Conservation (phyloP, 2,888 invertebrate species). For the Teleiodes luculella region DNA sequence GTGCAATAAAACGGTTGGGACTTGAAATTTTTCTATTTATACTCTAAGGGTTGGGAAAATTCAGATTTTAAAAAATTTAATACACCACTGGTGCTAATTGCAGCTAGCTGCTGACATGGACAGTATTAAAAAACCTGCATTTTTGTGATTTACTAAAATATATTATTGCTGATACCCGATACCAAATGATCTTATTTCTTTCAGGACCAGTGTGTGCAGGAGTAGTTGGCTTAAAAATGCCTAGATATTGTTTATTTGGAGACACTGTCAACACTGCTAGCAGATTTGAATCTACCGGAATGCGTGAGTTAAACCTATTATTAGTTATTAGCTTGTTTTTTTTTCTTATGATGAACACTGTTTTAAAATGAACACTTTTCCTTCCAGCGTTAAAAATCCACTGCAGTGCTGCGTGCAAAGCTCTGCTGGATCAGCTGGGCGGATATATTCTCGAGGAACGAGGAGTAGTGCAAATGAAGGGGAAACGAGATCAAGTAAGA, state of each 20-base stretch:
- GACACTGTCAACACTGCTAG: slow-evolving; percentile 96
- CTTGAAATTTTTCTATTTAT: too few relatives aligned
- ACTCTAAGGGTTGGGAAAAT: too few relatives aligned
- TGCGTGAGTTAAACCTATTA: slow-evolving; percentile 73
- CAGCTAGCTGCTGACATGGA: too few relatives aligned
- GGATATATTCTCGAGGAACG: slow-evolving; percentile 88
- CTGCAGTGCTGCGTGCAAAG: slow-evolving; percentile 86
- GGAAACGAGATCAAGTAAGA: slow-evolving; percentile 84
- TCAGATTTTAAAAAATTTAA: too few relatives aligned
- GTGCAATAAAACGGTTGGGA: too few relatives aligned
- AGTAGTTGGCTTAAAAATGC: slow-evolving; percentile 95
- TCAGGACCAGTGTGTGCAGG: slow-evolving; percentile 94
- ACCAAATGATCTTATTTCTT: neutral
- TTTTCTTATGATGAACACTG: too few relatives aligned
- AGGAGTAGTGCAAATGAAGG: slow-evolving; percentile 88
- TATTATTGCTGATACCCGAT: slow-evolving; percentile 78
- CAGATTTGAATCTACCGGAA: slow-evolving; percentile 91
- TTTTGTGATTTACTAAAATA: too few relatives aligned
- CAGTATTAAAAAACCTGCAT: too few relatives aligned
- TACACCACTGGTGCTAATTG: too few relatives aligned
- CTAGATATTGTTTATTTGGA: slow-evolving; percentile 93
- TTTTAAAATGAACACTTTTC: neutral
- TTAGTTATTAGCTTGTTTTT: neutral
- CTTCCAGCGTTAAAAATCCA: slow-evolving; percentile 87
- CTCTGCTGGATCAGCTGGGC: slow-evolving; percentile 83